phyloP scores from a whole-genome alignment of 2,797 vertebrate genomes.

The Clarias fuscus region DNA sequence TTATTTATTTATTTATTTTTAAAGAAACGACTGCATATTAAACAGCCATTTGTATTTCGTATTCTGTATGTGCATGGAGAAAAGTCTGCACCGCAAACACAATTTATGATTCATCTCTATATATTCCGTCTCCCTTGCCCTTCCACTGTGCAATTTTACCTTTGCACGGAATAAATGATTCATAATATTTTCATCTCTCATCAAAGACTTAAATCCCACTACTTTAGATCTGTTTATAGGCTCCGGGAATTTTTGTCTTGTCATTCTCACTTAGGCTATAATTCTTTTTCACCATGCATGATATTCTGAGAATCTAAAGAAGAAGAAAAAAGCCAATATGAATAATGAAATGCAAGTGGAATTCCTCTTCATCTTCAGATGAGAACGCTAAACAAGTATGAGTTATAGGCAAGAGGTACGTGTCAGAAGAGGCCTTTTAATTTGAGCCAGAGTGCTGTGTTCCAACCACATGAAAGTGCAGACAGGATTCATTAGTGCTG shows the following conservation, averaged over 20 bases:
- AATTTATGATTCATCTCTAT: background rate
- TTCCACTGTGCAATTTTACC: background rate
- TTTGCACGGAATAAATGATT: background rate
- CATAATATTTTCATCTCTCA: slow-evolving; percentile 13
- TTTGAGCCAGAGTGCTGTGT: slow-evolving; percentile 17
- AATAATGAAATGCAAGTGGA: background rate
- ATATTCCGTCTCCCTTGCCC: background rate
- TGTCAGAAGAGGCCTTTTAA: slow-evolving; percentile 39
- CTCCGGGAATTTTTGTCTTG: background rate
- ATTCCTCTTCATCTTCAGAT: background rate
- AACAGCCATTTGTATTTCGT: too few species aligned
- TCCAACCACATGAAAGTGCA: slow-evolving; percentile 47
- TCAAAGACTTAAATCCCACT: background rate
- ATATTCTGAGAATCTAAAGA: background rate
- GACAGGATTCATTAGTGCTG: slow-evolving; percentile 44
- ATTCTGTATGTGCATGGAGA: background rate
- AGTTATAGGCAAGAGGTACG: slow-evolving; percentile 24
- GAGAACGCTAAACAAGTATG: background rate
- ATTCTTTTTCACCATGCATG: background rate
- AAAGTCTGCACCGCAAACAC: background rate
- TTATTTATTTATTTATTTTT: too few species aligned
- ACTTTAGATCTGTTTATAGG: slow-evolving; percentile 13
- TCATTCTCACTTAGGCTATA: background rate
- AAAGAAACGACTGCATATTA: too few species aligned
- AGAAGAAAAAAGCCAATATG: background rate